These are phyloP conservation scores for Oxyura jamaicensis DNA, from an alignment of 2,113 vertebrate species.

Conservation along the genomic window DNA sequence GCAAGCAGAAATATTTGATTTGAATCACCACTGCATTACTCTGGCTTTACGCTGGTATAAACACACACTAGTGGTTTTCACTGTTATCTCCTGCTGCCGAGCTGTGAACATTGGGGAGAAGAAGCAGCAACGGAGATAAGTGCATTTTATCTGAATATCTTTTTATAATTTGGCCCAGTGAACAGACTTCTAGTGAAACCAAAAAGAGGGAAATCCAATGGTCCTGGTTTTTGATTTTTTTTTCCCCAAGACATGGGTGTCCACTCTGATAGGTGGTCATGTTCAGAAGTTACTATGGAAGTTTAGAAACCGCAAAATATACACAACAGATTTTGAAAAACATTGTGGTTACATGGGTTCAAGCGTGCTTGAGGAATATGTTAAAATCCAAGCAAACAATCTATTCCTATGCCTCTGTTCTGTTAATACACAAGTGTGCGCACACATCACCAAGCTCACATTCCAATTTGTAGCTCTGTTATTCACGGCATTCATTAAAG, in stretches of 20 bases:
- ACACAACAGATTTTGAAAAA: slow-evolving; percentile 32
- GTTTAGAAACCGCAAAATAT: slow-evolving; percentile 60
- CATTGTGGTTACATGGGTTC: slow-evolving; percentile 32
- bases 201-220: not conserved
- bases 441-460: not conserved
- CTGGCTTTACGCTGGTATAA: slow-evolving; percentile 39
- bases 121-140: slow-evolving; percentile 35
- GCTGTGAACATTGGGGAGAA: slow-evolving; percentile 4
- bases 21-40: slow-evolving; percentile 21
- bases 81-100: slow-evolving; percentile 28
- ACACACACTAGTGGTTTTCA: slow-evolving; percentile 32
- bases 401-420: not conserved
- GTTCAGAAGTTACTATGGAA: slow-evolving; percentile 17
- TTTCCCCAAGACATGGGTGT: not conserved
- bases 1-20: slow-evolving; percentile 45
- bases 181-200: not conserved
- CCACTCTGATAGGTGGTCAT: not conserved
- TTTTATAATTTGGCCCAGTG: not conserved
- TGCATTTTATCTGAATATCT: not conserved
- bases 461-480: slow-evolving; percentile 17
- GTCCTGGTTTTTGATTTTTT: not conserved
- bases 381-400: slow-evolving; percentile 48
- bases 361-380: not conserved
- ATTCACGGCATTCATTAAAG: slow-evolving; percentile 35
- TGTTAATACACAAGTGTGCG: not conserved